Base-by-base conservation (phyloP, 2,888 invertebrate species). In the Rhingia campestris region DNA sequence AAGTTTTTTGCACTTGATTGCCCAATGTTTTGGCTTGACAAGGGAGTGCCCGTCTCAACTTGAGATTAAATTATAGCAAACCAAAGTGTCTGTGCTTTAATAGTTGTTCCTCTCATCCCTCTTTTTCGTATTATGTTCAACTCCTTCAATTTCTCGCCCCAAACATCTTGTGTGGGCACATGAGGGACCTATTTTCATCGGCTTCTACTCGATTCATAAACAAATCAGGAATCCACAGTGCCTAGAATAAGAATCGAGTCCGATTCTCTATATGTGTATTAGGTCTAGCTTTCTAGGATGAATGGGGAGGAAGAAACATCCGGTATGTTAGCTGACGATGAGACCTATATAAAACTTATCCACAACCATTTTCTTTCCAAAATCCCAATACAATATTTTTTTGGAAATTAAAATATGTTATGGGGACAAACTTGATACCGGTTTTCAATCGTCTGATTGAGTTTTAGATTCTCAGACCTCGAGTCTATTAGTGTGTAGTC, bases 31-130 rank as follows among this genome's bases (percentile, higher is more conserved):
- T 99, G 96, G 89, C 92, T 98, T 98, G 90, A 92, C 97, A 99
- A 99, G 0, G 99, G 99, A 4, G 97, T 98, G 10, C 99, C 99
- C 1, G 99, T 99, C 93, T 99, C 99, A 3, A 98, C 97, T 92
- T 99, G 98, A 0, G 98, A 94, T 89, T 97, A 96, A 82, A 98
- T 95, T 82, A 99, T 97, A 47, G 98, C 97, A 89, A 95, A 95
- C 99, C 99, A 99, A 47, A 99, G 91, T 77, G 95, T 92, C 90
- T 97, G 97, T 0, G 99, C 99, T 81, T 94, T 94, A 0, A 97
- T 93, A 88, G 94, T 94, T 86, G n/a, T n/a, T n/a, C n/a, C 94
- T 94, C 96, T 37, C 94, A 92, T 0, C 95, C 95, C 89, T 96
- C 95, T n/a, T 92, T 90, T 92, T 99, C 99, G 91, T 99, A 98